Evolutionary conservation across 2,888 invertebrate species (phyloP).

Genomic region (Nebria salina): DNA sequence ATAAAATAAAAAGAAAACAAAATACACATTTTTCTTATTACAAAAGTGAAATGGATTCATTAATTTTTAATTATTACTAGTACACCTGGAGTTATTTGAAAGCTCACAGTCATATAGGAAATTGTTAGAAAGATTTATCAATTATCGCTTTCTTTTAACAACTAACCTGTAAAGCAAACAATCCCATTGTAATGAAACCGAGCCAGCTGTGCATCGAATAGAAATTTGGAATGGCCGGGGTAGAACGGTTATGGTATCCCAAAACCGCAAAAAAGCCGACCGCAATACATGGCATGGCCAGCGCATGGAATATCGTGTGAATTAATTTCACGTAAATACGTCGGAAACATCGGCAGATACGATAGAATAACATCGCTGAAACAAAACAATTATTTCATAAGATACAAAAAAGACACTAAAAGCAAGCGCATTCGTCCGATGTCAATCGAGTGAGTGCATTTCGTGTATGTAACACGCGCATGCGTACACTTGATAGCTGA

Average conservation of each 20-base stretch:
- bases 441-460: too few relatives aligned
- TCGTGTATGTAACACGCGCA: too few relatives aligned
- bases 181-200: constrained; percentile 85
- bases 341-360: constrained; percentile 85
- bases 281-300: constrained; percentile 85
- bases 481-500: too few relatives aligned
- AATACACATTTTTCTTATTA: not conserved
- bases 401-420: not conserved
- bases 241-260: constrained; percentile 80
- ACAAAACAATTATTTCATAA: constrained; percentile 50
- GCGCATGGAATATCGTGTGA: constrained; percentile 85
- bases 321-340: constrained; percentile 85
- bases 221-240: constrained; percentile 78
- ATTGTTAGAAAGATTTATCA: too few relatives aligned
- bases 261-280: constrained; percentile 84
- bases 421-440: too few relatives aligned
- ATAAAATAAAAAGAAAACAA: constrained; percentile 23
- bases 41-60: not conserved
- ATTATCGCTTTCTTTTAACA: not conserved
- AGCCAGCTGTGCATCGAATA: constrained; percentile 91
- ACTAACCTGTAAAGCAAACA: constrained; percentile 83
- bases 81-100: too few relatives aligned
- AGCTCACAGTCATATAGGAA: too few relatives aligned
- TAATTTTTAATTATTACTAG: too few relatives aligned
- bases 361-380: constrained; percentile 84